Conservation (phyloP, 2,113 vertebrate species). For the Himantopus leucocephalus region DNA sequence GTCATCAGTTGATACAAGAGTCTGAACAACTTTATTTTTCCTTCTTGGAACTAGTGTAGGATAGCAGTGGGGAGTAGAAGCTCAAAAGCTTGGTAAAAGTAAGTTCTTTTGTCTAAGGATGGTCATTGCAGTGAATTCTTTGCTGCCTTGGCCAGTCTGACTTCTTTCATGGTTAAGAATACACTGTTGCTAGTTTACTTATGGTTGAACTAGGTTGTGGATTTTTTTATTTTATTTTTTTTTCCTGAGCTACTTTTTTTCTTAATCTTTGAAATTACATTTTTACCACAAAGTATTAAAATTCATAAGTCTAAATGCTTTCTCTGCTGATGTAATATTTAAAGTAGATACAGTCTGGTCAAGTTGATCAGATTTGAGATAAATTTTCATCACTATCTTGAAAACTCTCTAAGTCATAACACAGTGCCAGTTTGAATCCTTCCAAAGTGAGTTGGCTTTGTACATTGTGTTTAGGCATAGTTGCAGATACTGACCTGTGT, state of each 20-base stretch:
- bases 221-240: neutral
- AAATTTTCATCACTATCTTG: neutral
- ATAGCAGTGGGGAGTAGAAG: neutral
- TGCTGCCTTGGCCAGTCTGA: neutral
- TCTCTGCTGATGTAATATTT: neutral
- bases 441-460: neutral
- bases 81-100: neutral
- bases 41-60: neutral
- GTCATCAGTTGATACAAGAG: neutral
- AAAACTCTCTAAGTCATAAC: neutral
- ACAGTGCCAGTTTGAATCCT: neutral
- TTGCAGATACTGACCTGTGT: neutral
- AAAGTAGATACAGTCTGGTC: neutral
- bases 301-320: neutral
- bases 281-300: neutral
- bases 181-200: neutral
- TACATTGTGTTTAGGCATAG: neutral
- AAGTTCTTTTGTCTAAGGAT: neutral
- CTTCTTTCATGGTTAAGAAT: neutral
- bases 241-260: neutral
- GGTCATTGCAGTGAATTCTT: neutral
- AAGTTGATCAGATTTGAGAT: neutral
- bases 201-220: neutral
- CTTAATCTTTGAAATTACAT: neutral
- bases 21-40: neutral